Evolutionary conservation across 2,888 invertebrate species (phyloP), one percentile per base, ranked within the genome.

Genomic region (Omphaloscelis lunosa): DNA sequence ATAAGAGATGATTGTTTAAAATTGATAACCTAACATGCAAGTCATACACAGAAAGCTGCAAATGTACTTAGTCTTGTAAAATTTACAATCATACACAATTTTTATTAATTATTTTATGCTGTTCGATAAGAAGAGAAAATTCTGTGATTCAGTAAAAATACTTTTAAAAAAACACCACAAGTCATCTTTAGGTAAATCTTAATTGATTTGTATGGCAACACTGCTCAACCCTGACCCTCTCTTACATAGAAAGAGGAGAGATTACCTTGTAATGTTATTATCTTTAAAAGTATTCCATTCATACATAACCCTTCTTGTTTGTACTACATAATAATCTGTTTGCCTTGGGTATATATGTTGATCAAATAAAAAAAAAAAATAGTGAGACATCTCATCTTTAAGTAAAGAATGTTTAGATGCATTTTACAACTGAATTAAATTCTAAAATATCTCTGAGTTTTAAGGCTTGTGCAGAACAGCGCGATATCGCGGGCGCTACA

Each of bases 201-300:
- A 7, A 56, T 41, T 79, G 61, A 65, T 79, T 51, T 63, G 8
- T 27, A 45, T 34, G 84, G 73, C 81, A 80, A 72, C 67, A 84
- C 59, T 45, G 17, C 6, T 27, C 20, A 15, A 67, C 82, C 85
- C 58, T 82, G 82, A 81, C 75, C 85, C 27, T 62, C 9, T 9
- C 51, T 51, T 29, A 58, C 9, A 58, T 51, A 51, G 23, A 66
- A 67, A 84, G 39, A 66, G 27, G 34, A 56, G 34, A 61, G 73
- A 84, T 84, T 81, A 80, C 74, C 80, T 80, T 65, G 66, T 63
- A 59, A 81, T 59, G 27, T 53, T 11, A 59, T 84, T 82, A 85
- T 81, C 82, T 82, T 48, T 70, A 56, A 51, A 82, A 82, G 76
- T 67, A 82, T 81, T 75, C 69, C 48, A 53, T 67, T 79, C 59